These are phyloP conservation scores for Cephonodes hylas DNA, from an alignment of 2,888 invertebrate species.

Conservation along the genomic window DNA sequence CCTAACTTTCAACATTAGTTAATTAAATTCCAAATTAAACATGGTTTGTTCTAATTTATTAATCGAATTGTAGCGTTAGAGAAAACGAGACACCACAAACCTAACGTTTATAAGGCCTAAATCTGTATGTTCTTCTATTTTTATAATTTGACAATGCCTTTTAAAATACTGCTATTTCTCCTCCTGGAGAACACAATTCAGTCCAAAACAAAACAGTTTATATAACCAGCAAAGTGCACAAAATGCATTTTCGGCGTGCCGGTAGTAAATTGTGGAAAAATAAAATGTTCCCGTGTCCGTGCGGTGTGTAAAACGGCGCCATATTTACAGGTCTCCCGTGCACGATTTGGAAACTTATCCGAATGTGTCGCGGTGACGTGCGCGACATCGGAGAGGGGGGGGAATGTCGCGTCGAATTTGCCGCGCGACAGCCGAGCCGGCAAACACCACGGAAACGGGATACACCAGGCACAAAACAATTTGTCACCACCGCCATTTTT, in stretches of 20 bases:
- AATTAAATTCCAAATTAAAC: too few species aligned
- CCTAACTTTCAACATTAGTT: too few species aligned
- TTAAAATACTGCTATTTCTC: too few species aligned
- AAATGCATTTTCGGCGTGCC: background rate
- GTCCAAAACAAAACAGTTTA: background rate
- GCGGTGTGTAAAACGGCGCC: background rate
- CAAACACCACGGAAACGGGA: background rate
- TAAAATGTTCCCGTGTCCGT: slow-evolving; percentile 3
- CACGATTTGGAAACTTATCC: background rate
- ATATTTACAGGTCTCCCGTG: background rate
- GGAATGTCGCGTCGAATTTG: too few species aligned
- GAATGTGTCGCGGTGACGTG: background rate
- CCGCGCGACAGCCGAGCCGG: background rate
- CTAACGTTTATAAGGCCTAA: too few species aligned
- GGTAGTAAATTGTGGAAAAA: background rate
- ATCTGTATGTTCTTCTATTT: too few species aligned
- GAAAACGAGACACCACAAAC: too few species aligned
- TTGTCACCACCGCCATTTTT: background rate
- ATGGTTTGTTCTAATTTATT: too few species aligned
- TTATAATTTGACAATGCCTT: too few species aligned
- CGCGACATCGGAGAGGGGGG: background rate
- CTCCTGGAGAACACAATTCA: slow-evolving; percentile 19
- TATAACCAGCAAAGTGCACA: background rate
- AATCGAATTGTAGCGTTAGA: too few species aligned
- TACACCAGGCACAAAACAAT: background rate